Evolutionary conservation across 2,113 vertebrate genomes (phyloP), one percentile per base, ranked within the genome.

Genomic region (Upupa epops): DNA sequence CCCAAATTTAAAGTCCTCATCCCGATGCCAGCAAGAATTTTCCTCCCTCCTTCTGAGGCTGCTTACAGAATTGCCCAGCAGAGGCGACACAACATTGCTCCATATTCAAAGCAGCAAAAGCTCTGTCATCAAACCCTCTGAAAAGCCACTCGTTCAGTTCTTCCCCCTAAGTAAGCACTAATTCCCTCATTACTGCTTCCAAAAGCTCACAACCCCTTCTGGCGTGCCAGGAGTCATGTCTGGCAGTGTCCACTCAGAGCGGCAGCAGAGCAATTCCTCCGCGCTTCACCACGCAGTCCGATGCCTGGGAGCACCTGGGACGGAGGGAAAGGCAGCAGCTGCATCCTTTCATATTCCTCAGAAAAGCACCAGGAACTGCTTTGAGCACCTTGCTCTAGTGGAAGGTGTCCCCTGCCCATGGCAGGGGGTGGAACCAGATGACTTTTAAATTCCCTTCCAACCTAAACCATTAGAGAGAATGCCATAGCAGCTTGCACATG

Each of bases 381-480:
- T 1, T 14, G 61, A 61, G 32, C 13, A 24, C 0, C 25, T 70
- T 69, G 78, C 12, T 8, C 3, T 14, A 5, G 54, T 6, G 54
- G 5, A 0, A 64, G 46, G 1, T 19, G 61, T 59, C 45, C 37
- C 59, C n/a, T 68, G 65, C 25, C 26, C 15, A 1, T 2, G 49
- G 49, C 52, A 17, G 18, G 21, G 7, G 3, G 9, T n/a, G 20
- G 37, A 0, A 31, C 8, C 2, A 6, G 16, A 0, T 4, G 54
- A 1, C 2, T 7, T 8, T 24, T 11, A 7, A 5, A 18, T 65
- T 25, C 19, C 37, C n/a, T 85, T 40, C 24, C 42, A 3, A 15
- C 15, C 2, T 55, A 54, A 65, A 49, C 46, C 24, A 24, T 3
- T 28, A 22, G 46, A 72, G 31, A 74, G 28, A 88, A 93, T 74